Evolutionary conservation across 2,113 vertebrate species (phyloP).

Genomic region (Choloepus hoffmanni): DNA sequence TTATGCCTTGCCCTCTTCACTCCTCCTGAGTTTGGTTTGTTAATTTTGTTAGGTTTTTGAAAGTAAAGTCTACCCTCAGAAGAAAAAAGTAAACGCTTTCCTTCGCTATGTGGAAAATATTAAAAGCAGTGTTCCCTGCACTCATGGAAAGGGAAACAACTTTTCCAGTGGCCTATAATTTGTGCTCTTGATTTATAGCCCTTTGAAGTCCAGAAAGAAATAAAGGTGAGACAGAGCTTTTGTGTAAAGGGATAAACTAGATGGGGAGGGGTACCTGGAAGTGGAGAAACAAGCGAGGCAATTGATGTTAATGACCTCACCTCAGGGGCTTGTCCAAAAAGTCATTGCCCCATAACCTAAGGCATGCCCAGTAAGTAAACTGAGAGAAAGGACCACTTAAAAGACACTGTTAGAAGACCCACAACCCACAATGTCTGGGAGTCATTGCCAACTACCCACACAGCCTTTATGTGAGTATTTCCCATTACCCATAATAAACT

Average conservation of each 20-base stretch:
- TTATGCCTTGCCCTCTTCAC: not conserved
- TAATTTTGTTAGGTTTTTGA: not conserved
- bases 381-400: not conserved
- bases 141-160: not conserved
- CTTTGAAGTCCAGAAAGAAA: constrained; percentile 43
- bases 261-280: not conserved
- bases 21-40: not conserved
- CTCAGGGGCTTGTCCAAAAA: not conserved
- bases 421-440: not conserved
- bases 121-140: not conserved
- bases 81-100: not conserved
- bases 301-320: not conserved
- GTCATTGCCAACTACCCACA: not conserved
- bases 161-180: not conserved
- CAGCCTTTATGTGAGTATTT: not conserved
- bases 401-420: not conserved
- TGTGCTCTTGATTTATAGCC: not conserved
- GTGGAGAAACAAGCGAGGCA: not conserved
- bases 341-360: not conserved
- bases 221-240: not conserved
- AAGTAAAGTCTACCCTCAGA: too few relatives aligned
- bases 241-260: not conserved
- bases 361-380: not conserved
- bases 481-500: not conserved
- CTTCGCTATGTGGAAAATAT: not conserved